Conservation (phyloP, 2,797 vertebrate genomes). For the Poeciliopsis gracilis region DNA sequence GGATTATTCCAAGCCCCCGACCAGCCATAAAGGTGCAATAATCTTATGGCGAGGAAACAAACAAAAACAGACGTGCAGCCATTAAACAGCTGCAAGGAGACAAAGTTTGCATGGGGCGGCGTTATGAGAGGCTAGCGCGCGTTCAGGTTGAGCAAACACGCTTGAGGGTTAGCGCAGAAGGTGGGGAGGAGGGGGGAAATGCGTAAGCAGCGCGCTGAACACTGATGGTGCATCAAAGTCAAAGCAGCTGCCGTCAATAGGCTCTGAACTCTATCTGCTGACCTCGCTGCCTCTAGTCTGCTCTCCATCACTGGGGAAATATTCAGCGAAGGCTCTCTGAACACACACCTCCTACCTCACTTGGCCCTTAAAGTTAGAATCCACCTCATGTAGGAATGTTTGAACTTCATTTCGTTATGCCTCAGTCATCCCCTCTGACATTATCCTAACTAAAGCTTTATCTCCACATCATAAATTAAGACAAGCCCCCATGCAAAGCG, state of each 20-base stretch:
- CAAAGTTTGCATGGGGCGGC: constrained; percentile 79
- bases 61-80: constrained; percentile 83
- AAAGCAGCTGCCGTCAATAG: constrained; percentile 79
- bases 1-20: constrained; percentile 84
- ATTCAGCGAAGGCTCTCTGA: constrained; percentile 61
- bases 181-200: constrained; percentile 43
- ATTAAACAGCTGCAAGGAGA: constrained; percentile 86
- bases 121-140: constrained; percentile 76
- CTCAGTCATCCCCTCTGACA: constrained; percentile 46
- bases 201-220: constrained; percentile 55
- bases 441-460: constrained; percentile 39
- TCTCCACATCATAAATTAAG: constrained; percentile 34
- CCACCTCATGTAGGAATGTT: constrained; percentile 51
- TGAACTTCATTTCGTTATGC: constrained; percentile 52
- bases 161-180: constrained; percentile 60
- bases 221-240: constrained; percentile 81
- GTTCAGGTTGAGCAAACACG: constrained; percentile 76
- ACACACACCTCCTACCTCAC: constrained; percentile 48
- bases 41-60: constrained; percentile 85
- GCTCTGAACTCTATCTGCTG: constrained; percentile 73
- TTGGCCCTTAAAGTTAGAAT: constrained; percentile 52
- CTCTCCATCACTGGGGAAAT: constrained; percentile 63
- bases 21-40: constrained; percentile 88
- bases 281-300: constrained; percentile 66
- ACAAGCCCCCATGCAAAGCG: constrained; percentile 36